A percentile compares a stretch with the other conserved stretches of the same genome.
Conservation (phyloP, 2,888 invertebrate genomes). For the Drosophila heteroneura region DNA sequence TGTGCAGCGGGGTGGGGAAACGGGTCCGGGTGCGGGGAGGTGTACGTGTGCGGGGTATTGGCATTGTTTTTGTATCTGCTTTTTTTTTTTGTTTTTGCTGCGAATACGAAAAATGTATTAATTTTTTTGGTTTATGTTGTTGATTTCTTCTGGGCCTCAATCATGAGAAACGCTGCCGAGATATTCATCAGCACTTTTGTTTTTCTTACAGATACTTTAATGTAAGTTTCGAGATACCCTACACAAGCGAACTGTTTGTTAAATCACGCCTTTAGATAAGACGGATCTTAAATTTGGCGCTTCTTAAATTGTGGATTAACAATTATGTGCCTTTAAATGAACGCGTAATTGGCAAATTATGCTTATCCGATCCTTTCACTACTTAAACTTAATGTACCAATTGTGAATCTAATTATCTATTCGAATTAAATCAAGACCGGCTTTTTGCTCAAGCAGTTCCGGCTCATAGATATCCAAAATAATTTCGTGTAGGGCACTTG, state of each 20-base stretch:
- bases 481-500: constrained; percentile 66
- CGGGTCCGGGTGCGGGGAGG: neutral
- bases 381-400: constrained; percentile 49
- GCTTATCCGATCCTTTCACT: constrained; percentile 74
- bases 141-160: constrained; percentile 58
- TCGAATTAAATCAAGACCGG: constrained; percentile 39
- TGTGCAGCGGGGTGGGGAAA: constrained; percentile 10
- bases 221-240: constrained; percentile 39
- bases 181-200: constrained; percentile 43
- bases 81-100: constrained; percentile 45
- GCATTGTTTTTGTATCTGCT: constrained; percentile 53
- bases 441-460: constrained; percentile 48
- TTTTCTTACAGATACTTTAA: constrained; percentile 32
- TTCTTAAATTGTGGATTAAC: neutral
- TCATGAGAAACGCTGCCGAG: constrained; percentile 55
- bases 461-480: constrained; percentile 42
- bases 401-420: constrained; percentile 35
- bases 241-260: constrained; percentile 20
- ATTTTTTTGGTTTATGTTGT: constrained; percentile 73
- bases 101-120: constrained; percentile 73
- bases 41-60: constrained; percentile 17
- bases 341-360: constrained; percentile 41
- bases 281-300: constrained; percentile 11
- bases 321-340: constrained; percentile 36
- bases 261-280: constrained; percentile 21